Evolutionary conservation across 2,888 invertebrate species (phyloP), one percentile per base, ranked within the genome.

Genomic region (Drosophila neoperkinsi): DNA sequence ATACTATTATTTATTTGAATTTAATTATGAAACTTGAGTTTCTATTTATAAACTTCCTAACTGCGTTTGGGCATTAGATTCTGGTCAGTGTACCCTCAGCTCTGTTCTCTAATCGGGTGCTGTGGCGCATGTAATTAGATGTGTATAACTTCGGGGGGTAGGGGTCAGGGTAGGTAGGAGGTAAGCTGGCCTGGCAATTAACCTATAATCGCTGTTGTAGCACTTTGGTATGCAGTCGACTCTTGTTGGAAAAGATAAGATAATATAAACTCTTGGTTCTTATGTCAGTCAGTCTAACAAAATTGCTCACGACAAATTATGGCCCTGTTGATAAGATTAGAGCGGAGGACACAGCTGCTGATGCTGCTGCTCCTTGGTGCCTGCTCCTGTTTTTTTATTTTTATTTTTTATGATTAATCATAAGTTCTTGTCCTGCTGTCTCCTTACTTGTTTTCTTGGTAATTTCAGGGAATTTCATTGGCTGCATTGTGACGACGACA

Each of bases 251-350:
- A 57, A 28, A 38, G 90, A 84, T 89, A 84, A 88, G 80, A 79
- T 67, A 64, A 6, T 1, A 30, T 16, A 11, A 59, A 36, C 52
- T 52, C 50, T 56, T 53, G 70, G 67, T 46, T 34, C 51, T n/a
- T 10, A 21, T 33, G 52, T 36, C 34, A 64, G 58, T 71, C 65
- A 43, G 63, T 82, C 71, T 74, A 81, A 81, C 79, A 16, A 30
- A 79, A 77, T 78, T 82, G 78, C 74, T 59, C 67, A 81, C 74
- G 77, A 86, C 82, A 87, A 91, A 84, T 91, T 91, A 91, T 91
- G 81, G 74, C 78, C 71, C 71, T 83, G 28, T 67, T 79, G 91
- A 91, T 91, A 87, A 91, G 91, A 91, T 91, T 62, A 56, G 34
- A 38, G 13, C 41, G 13, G 28, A 33, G 41, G 18, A 34, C 49